Evolutionary conservation across 2,797 vertebrate genomes (phyloP), one percentile per base, ranked within the genome.

Genomic region (Lithobates pipiens): DNA sequence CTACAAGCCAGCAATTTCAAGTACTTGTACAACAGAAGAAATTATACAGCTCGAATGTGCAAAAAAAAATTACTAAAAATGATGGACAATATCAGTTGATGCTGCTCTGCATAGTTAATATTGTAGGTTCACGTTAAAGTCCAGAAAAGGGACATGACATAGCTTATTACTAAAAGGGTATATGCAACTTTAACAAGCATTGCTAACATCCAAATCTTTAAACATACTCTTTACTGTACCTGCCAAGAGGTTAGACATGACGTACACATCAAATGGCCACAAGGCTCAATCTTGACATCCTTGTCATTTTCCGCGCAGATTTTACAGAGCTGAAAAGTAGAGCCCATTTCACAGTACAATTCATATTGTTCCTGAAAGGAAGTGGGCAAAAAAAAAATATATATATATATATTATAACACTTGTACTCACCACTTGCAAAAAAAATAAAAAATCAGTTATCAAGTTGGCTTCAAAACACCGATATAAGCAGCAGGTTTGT

Each of bases 271-370:
- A 96, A 91, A 89, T 96, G 95, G 67, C 95, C 95, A 87, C 95
- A 96, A 76, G 95, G 95, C 76, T 96, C 95, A 87, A 96, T 96
- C 91, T 96, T 96, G 89, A 96, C 94, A 21, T 96, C 95, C 89
- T 96, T 96, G 88, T 96, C 95, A 46, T 96, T 96, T 87, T 96
- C 95, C 29, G 95, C 95, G 90, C 95, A 96, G 80, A 96, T 96
- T 90, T 96, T 96, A 91, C 95, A 96, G 5, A 96, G 92, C 79
- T 96, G 95, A 88, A 96, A 96, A 3, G 95, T 96, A 36, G 95
- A 96, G 68, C 95, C 95, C 95, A 96, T 96, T 92, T 96, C 95
- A 93, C 95, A 96, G 88, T 96, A 96, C 44, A 96, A 88, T 90
- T 96, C 95, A 91, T 96, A 96, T 77, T 96, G 95, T 65, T 96